Conservation (phyloP, 2,888 invertebrate species). For the Corbicula japonica region DNA sequence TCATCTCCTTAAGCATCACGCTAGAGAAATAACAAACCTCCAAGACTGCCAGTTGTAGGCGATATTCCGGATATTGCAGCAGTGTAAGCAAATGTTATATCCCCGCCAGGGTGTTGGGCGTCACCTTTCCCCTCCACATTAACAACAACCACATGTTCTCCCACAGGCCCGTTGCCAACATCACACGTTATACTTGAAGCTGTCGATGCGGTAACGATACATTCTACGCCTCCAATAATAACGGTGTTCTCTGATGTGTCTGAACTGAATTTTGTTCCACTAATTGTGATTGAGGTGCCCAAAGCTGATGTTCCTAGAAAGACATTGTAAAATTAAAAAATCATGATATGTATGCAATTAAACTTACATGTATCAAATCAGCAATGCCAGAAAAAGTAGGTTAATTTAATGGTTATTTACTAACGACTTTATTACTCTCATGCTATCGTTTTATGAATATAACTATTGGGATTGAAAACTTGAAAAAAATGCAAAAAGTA, state of each 20-base stretch:
- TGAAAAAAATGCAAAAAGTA: too few species aligned
- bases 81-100: constrained; percentile 52
- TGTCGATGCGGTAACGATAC: constrained; percentile 63
- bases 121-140: constrained; percentile 59
- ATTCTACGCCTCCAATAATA: constrained; percentile 71
- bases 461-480: too few species aligned
- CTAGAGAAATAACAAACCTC: too few species aligned
- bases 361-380: too few species aligned
- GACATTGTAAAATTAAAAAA: too few species aligned
- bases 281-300: constrained; percentile 49
- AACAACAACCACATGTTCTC: constrained; percentile 56
- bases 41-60: constrained; percentile 65
- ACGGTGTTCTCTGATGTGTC: constrained; percentile 64
- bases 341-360: too few species aligned
- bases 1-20: too few species aligned
- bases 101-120: constrained; percentile 24
- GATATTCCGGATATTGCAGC: constrained; percentile 41
- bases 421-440: too few species aligned
- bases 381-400: too few species aligned
- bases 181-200: constrained; percentile 69
- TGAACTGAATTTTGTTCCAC: constrained; percentile 75
- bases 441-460: too few species aligned
- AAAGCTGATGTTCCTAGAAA: constrained; percentile 46
- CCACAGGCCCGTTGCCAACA: constrained; percentile 68
- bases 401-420: too few species aligned